These are phyloP conservation scores for Palloptera scutellata DNA, from an alignment of 2,888 invertebrate species.

Conservation along the genomic window DNA sequence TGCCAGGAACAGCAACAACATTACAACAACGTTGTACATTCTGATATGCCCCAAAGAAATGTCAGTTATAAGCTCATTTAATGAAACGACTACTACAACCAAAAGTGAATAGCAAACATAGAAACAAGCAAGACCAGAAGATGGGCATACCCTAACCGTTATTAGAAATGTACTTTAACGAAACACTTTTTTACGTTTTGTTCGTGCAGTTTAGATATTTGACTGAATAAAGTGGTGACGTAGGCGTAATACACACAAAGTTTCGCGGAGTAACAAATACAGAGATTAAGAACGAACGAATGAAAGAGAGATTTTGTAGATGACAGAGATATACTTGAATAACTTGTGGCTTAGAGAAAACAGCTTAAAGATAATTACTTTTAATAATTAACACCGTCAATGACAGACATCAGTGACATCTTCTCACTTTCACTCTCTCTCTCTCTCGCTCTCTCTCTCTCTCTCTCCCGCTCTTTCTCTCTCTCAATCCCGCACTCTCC, in stretches of 20 bases:
- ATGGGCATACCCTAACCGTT: neutral
- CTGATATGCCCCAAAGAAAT: neutral
- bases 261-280: too few relatives aligned
- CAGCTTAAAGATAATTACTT: constrained; percentile 24
- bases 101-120: neutral
- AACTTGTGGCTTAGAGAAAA: neutral
- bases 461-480: too few relatives aligned
- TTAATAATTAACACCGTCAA: constrained; percentile 17
- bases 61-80: neutral
- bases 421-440: neutral
- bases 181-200: too few relatives aligned
- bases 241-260: too few relatives aligned
- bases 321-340: neutral
- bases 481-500: too few relatives aligned
- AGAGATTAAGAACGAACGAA: too few relatives aligned
- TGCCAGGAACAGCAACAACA: neutral
- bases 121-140: neutral
- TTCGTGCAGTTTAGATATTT: too few relatives aligned
- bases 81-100: neutral
- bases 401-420: neutral
- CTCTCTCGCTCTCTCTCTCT: too few relatives aligned
- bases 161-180: too few relatives aligned
- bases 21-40: neutral
- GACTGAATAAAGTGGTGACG: too few relatives aligned
- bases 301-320: too few relatives aligned